Evolutionary conservation across 2,888 invertebrate genomes (phyloP).

Genomic region (Meta bourneti): DNA sequence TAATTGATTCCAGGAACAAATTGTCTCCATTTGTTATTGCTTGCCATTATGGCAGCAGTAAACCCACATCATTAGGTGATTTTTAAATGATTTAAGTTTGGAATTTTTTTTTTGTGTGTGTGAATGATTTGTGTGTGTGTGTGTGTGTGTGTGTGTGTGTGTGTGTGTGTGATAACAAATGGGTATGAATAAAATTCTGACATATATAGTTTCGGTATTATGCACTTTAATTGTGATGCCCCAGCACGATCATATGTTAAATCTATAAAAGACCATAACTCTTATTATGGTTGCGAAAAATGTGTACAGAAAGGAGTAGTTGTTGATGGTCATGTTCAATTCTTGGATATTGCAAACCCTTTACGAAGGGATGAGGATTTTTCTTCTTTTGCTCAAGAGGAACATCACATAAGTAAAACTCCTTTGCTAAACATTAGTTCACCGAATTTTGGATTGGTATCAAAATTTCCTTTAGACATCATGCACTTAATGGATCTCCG

Average conservation of each 20-base stretch:
- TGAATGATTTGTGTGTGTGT: no score
- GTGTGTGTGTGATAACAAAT: not conserved
- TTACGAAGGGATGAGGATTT: no score
- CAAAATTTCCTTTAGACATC: no score
- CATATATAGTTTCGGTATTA: not conserved
- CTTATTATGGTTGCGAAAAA: constrained; percentile 35
- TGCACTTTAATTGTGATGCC: constrained; percentile 33
- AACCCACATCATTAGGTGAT: not conserved
- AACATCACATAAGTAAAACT: no score
- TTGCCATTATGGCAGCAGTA: not conserved
- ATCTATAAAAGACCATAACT: constrained; percentile 19
- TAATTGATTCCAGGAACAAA: not conserved
- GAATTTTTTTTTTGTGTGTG: no score
- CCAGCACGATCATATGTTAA: constrained; percentile 41
- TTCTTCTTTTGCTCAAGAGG: no score
- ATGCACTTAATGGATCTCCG: constrained; percentile 20
- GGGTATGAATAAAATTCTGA: not conserved
- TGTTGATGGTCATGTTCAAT: not conserved
- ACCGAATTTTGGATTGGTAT: no score
- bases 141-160: no score
- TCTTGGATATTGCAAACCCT: not conserved
- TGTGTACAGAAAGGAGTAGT: constrained; percentile 1
- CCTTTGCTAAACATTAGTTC: no score
- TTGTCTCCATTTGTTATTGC: constrained; percentile 40
- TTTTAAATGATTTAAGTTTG: constrained; percentile 5